Base-by-base conservation (phyloP, 2,888 invertebrate species). In the Hesperia comma region DNA sequence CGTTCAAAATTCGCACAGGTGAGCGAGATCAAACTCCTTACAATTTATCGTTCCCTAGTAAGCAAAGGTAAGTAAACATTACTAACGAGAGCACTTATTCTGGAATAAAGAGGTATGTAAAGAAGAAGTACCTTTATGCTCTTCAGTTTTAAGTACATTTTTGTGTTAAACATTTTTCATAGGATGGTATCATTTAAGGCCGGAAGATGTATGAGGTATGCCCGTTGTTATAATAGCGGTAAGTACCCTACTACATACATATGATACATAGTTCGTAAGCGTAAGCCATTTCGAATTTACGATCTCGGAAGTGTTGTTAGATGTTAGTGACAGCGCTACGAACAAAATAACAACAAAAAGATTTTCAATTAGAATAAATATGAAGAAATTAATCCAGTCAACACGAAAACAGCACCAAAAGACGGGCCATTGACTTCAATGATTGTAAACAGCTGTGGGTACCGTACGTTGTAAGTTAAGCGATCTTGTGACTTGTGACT, bases 131-230 rank as follows among this genome's bases (percentile, higher is more conserved):
- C 60, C 66, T 57, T 66, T 66, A 66, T 33, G 7, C 51, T 1
- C 4, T n/a, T n/a, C 2, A 14, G 5, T 14, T 14, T 51, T 26
- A 26, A 10, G 21, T 21, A 14, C 1, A 7, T 26, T 51, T 51
- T 51, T 6, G 12, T 37, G 21, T 2, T 6, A 1, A 21, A 51
- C 2, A 6, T 19, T 56, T 19, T 53, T 43, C 53, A 58, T 55
- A 53, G 55, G 60, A 68, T 63, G 63, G 67, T 66, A 70, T 68
- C 62, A 68, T 66, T 26, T 61, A 70, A 58, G 56, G 21, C 60
- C 41, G 61, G 57, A 55, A 67, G 67, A 70, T 68, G 63, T 64
- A 63, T 61, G 63, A 40, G 17, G 26, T 26, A 26, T 26, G 26
- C 26, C 26, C 26, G 26, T 54, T 60, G 55, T 64, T 68, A 68